Base-by-base conservation (phyloP, 1,140 invertebrate species). In the Diploscapter pachys region DNA sequence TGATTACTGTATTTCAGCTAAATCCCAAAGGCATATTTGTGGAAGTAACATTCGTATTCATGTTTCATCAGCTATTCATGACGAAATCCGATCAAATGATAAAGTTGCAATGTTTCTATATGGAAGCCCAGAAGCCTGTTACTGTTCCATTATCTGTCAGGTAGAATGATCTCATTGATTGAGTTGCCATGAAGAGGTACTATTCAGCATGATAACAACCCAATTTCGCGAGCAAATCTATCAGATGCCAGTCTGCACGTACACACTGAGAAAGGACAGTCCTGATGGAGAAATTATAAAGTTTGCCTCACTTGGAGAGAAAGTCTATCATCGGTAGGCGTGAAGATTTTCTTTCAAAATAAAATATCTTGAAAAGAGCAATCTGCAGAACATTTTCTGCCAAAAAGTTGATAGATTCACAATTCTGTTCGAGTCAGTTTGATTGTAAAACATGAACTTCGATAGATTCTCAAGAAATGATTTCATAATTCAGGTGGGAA, bases 31-130 rank as follows among this genome's bases (percentile, higher is more conserved):
- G 83, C 63, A 85, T 85, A 54, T 85, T 82, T 67, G 83, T 85
- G n/a, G 83, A 85, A 77, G 78, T 83, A 62, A 85, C 84, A 9
- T 77, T 85, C 61, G 84, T 85, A 4, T 85, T 85, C 66, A 85
- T 85, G 83, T 85, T 85, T 63, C 83, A 85, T 76, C 77, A 80
- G 53, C 62, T 82, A 71, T 84, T 85, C 69, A 85, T 85, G 83
- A 85, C 83, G 11, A 85, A 85, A 78, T 76, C 85, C 3, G 83
- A 85, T 75, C 83, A 85, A 71, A 85, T 77, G 55, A 82, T 85
- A 3, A 85, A 85, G 65, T 78, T 85, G 53, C 83, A 85, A 79
- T 85, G 83, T 65, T 85, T 85, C 75, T 85, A 85, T 70, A 85
- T 85, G 83, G 83, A 85, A 79, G 84, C 83, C 3, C 84, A 85